A percentile compares a stretch with the other conserved stretches of the same genome.
Evolutionary conservation across 2,888 invertebrate genomes (phyloP).

Genomic region (Aricia artaxerxes): DNA sequence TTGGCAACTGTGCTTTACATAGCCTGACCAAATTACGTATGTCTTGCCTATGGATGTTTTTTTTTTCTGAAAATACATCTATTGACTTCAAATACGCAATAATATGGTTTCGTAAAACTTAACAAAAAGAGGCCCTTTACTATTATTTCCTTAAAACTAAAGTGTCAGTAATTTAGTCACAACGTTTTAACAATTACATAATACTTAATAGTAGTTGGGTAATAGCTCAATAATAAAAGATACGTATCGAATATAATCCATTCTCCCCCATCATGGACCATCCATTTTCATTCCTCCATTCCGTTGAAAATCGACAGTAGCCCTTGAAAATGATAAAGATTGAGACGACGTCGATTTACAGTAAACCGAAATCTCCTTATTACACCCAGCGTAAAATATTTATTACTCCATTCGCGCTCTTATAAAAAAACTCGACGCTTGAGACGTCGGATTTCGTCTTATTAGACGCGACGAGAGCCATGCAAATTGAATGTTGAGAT

Average conservation of each 20-base stretch:
- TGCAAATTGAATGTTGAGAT: background rate
- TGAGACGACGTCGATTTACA: slow-evolving; percentile 8
- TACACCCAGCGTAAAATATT: slow-evolving; percentile 10
- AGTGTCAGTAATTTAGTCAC: too few species aligned
- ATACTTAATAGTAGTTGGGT: background rate
- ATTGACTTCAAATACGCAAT: too few species aligned
- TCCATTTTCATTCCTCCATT: background rate
- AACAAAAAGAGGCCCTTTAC: too few species aligned
- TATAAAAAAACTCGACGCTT: slow-evolving; percentile 15
- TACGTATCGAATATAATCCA: background rate
- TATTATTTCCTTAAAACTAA: too few species aligned
- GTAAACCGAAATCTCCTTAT: slow-evolving; percentile 24
- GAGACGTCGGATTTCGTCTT: slow-evolving; percentile 5
- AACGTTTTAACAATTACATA: too few species aligned
- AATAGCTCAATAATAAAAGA: background rate
- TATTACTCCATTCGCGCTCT: slow-evolving; percentile 24
- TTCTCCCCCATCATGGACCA: background rate
- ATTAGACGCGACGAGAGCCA: background rate
- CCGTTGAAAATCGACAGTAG: background rate
- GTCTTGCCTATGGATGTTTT: too few species aligned
- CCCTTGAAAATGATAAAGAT: slow-evolving; percentile 8
- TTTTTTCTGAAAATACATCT: too few species aligned
- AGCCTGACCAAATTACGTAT: too few species aligned
- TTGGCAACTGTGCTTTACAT: too few species aligned
- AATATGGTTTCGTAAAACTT: too few species aligned